phyloP scores from a whole-genome alignment of 1,140 invertebrate genomes.

The Drosophila miranda region DNA sequence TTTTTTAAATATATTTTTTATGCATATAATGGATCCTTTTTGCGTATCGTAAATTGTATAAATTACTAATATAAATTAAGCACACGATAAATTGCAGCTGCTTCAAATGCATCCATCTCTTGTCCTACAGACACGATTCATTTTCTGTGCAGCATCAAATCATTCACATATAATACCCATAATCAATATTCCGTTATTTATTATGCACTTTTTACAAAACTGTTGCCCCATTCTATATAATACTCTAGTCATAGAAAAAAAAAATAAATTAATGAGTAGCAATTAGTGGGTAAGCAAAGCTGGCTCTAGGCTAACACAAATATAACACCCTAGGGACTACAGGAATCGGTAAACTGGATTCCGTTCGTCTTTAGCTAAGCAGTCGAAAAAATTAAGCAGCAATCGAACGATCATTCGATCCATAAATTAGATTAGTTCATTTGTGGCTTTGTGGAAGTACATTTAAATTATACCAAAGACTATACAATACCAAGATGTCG shows the following conservation, averaged over 20 bases:
- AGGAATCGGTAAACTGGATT: slow-evolving; percentile 33
- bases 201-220: slow-evolving; percentile 71
- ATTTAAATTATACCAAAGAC: slow-evolving; percentile 52
- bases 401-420: slow-evolving; percentile 39
- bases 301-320: slow-evolving; percentile 36
- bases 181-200: slow-evolving; percentile 49
- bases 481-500: no score
- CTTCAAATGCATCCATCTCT: slow-evolving; percentile 48
- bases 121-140: slow-evolving; percentile 9
- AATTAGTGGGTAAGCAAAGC: slow-evolving; percentile 60
- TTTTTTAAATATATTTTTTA: slow-evolving; percentile 47
- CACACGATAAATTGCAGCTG: slow-evolving; percentile 71
- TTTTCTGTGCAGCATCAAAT: slow-evolving; percentile 28
- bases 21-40: slow-evolving; percentile 54
- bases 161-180: slow-evolving; percentile 49
- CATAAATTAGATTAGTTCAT: slow-evolving; percentile 60
- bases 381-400: slow-evolving; percentile 51
- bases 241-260: slow-evolving; percentile 66
- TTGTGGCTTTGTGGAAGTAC: slow-evolving; percentile 63
- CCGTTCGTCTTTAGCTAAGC: slow-evolving; percentile 33
- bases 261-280: slow-evolving; percentile 74
- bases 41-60: slow-evolving; percentile 62
- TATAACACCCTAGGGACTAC: slow-evolving; percentile 37
- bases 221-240: slow-evolving; percentile 44
- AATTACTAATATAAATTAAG: slow-evolving; percentile 80